Evolutionary conservation across 2,797 vertebrate species (phyloP), one percentile per base, ranked within the genome.

Genomic region (Esox masquinongy): DNA sequence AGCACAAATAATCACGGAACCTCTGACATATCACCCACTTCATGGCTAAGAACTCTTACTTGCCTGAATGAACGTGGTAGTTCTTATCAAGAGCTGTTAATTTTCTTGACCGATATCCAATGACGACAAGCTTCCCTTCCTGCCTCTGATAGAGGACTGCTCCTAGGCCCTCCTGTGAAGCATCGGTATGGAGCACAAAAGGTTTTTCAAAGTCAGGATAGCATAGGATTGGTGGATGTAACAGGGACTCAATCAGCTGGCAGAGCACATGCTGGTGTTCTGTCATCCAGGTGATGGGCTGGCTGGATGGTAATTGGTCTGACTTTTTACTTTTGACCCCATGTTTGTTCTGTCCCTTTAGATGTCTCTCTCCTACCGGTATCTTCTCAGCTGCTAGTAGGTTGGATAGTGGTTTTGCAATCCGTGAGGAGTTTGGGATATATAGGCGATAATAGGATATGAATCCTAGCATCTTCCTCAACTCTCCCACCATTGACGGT

Each of bases 71-170:
- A 0, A 70, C 39, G 12, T 49, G 53, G 1, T 82, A 72, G 1
- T 53, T 74, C 1, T 63, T n/a, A n/a, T 77, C 74, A 0, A 72
- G 56, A 4, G 67, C 22, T 1, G 74, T 82, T 0, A 79, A 5
- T 1, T 66, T 77, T 5, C 50, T 8, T 0, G 68, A 79, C 0
- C 77, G 68, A 24, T 78, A 76, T 0, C 22, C 77, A 12, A 79
- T 71, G 4, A 73, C 70, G 2, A 77, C 71, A 31, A 74, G 15
- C 24, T 66, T 70, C 0, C 49, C 47, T 0, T 26, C 56, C 4
- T 82, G 74, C 0, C 43, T 26, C n/a, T 80, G 75, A 26, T 76
- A 76, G 1, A 77, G 39, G 5, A 73, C 61, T 1, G 70, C 76
- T 0, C 71, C 49, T 1, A 77, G 70, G 43, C 71, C 76, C 29